Base-by-base conservation (phyloP, 2,113 vertebrate genomes). In the Eretmochelys imbricata region DNA sequence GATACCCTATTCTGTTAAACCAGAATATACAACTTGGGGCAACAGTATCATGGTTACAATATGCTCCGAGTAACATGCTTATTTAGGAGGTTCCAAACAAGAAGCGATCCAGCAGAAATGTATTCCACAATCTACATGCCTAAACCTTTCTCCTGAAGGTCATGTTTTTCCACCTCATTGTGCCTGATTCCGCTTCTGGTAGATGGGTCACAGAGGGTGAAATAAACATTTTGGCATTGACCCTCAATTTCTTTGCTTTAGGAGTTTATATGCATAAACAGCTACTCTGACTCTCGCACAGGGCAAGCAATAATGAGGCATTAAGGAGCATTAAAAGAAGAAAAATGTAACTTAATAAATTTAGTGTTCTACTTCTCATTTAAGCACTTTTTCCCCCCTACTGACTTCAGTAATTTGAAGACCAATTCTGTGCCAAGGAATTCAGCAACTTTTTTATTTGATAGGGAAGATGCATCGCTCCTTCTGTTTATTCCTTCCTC, bases 121-220 rank as follows among this genome's bases (percentile, higher is more conserved):
- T 83, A 93, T 95, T 97, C 92, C 87, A 83, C 53, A 80, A 94
- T 92, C 90, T 85, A 92, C 92, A 92, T 91, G 87, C 81, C n/a
- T 95, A 91, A 96, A 96, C 95, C 95, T 93, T 89, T 80, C 90
- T 95, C 90, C 91, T 95, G 96, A 97, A 97, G 93, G 96, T 94
- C 96, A 93, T 92, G 91, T 94, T 97, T 96, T 97, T 96, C 95
- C 95, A 96, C 93, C 87, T 96, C 97, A 93, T 93, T 96, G 87
- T 95, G 90, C 95, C 88, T 93, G 87, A 97, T 87, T 96, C 93
- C 95, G 81, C 75, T 92, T 80, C 89, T 95, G 93, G 95, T 94
- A 93, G 87, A 97, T 75, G 90, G 94, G 83, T 78, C 92, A 95
- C 10, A 46, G 20, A 94, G 53, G 89, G 81, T 8, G 65, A 92